phyloP scores from a whole-genome alignment of 2,113 vertebrate genomes.

The Xyrauchen texanus region DNA sequence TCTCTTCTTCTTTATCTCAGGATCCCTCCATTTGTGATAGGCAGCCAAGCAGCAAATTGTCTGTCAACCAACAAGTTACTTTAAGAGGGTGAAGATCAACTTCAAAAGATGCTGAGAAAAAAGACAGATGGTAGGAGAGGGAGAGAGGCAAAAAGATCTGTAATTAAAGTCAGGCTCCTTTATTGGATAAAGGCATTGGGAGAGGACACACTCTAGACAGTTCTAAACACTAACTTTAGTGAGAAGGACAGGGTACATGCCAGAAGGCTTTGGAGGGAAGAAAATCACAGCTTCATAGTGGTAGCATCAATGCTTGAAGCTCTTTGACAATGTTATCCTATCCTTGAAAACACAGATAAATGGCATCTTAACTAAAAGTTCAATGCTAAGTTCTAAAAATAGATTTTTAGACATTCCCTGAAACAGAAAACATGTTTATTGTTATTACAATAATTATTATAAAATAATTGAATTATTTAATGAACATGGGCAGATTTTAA shows the following conservation, averaged over 20 bases:
- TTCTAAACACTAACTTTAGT: not conserved
- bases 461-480: too few relatives aligned
- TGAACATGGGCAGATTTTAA: too few relatives aligned
- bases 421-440: too few relatives aligned
- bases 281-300: not conserved
- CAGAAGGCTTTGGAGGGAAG: not conserved
- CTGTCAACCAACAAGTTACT: conserved; percentile 52
- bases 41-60: conserved; percentile 58
- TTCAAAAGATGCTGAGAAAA: conserved; percentile 26
- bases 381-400: too few relatives aligned
- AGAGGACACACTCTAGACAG: not conserved
- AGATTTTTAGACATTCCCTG: too few relatives aligned
- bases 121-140: not conserved
- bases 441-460: too few relatives aligned
- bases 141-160: conserved; percentile 1
- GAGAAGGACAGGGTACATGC: not conserved
- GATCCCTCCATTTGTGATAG: conserved; percentile 38
- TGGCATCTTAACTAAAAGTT: too few relatives aligned
- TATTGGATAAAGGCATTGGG: conserved; percentile 7
- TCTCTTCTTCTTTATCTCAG: conserved; percentile 25
- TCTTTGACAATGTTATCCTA: too few relatives aligned
- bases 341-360: too few relatives aligned
- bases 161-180: conserved; percentile 8
- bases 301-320: not conserved
- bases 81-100: conserved; percentile 17